Base-by-base conservation (phyloP, 2,113 vertebrate species). In the Ceratotherium simum region DNA sequence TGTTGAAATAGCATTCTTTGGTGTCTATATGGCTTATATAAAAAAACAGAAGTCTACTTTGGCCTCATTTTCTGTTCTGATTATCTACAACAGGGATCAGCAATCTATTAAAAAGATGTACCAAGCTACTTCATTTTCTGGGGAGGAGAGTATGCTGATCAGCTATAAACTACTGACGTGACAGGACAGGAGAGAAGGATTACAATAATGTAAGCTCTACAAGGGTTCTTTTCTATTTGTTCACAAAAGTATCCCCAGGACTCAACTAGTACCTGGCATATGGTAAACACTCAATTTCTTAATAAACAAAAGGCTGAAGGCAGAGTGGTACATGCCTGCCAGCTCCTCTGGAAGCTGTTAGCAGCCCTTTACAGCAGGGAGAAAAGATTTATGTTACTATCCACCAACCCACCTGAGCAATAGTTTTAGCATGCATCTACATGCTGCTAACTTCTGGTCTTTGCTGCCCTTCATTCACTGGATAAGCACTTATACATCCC, bases 31-130 rank as follows among this genome's bases (percentile, higher is more conserved):
- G 76, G 58, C 33, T 95, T 80, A 81, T 65, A 75, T 70, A 83
- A 93, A 48, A 48, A 48, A 85, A 67, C 1, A 95, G 56, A 69
- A 72, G 27, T 81, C 46, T 85, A 79, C 78, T 84, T 93, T 96
- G 70, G 25, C 81, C 60, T 94, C 42, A 78, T 93, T 96, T 93
- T 96, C 86, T 96, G 9, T 94, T 83, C 58, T 91, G 69, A 70
- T 87, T 80, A 39, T 84, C 65, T 80, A n/a, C 33, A 92, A 36
- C 12, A 86, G 36, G 17, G 29, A 78, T 78, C n/a, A 85, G 42
- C 31, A 67, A 84, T 84, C 46, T 93, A 95, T 39, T 36, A 87
- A 64, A 90, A 94, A 25, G 64, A 81, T 78, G 27, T 69, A 85
- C 78, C 14, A 65, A 27, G 36, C 8, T 16, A 42, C 29, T 94